phyloP scores from a whole-genome alignment of 2,888 invertebrate genomes.

The Caenorhabditis afra region DNA sequence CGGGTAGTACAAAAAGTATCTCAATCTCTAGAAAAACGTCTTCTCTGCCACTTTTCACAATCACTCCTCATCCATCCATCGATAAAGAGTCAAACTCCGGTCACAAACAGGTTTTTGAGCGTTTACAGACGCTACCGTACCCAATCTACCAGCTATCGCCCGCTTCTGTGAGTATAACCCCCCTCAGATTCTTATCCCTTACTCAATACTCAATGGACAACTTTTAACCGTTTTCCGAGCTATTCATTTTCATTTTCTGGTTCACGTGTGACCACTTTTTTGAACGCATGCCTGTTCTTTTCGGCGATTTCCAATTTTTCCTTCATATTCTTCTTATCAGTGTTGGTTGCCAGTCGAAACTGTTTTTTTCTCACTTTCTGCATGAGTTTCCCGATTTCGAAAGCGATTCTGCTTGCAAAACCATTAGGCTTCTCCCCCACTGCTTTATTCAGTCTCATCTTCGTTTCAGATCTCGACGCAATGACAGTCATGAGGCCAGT shows the following conservation, averaged over 20 bases:
- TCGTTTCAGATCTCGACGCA: constrained; percentile 59
- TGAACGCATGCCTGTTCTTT: constrained; percentile 32
- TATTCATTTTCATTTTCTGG: constrained; percentile 1
- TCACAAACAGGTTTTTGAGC: constrained; percentile 45
- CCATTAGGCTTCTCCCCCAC: constrained; percentile 31
- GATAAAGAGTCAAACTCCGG: constrained; percentile 43
- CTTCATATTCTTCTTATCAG: constrained; percentile 8
- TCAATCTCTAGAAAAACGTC: constrained; percentile 51
- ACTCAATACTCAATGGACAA: constrained; percentile 1
- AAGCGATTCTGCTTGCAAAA: constrained; percentile 16
- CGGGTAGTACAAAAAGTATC: constrained; percentile 8
- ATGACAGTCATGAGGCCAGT: constrained; percentile 61
- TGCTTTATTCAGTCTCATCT: background rate
- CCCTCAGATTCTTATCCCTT: constrained; percentile 43
- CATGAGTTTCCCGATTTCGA: constrained; percentile 24
- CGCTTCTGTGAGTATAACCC: constrained; percentile 65
- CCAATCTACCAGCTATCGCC: constrained; percentile 62
- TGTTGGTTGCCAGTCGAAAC: constrained; percentile 8
- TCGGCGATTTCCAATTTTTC: constrained; percentile 5
- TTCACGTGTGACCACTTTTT: constrained; percentile 23
- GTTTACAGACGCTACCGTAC: constrained; percentile 61
- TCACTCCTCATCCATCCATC: constrained; percentile 43
- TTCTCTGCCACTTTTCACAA: constrained; percentile 56
- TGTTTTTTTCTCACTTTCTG: constrained; percentile 36
- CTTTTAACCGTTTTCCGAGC: constrained; percentile 16